These are phyloP conservation scores for Corythoichthys haematopterus DNA, from an alignment of 2,113 vertebrate genomes.

Conservation along the genomic window DNA sequence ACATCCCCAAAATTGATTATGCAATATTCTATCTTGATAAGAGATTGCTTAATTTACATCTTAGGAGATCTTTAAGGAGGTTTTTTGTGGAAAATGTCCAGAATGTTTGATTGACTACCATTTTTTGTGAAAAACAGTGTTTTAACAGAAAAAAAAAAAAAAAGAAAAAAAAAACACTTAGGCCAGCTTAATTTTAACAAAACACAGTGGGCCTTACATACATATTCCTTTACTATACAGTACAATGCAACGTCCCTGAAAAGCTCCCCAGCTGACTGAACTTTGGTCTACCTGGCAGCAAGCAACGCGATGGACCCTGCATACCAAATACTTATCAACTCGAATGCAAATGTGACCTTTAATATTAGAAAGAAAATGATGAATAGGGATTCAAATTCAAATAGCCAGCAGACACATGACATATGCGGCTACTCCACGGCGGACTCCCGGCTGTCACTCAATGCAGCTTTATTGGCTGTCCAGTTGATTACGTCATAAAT, in stretches of 20 bases:
- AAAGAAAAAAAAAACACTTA: no score
- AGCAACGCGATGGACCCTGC: slow-evolving; percentile 24
- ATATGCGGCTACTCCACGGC: slow-evolving; percentile 43
- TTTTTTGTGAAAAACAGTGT: no score
- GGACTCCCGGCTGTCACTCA: slow-evolving; percentile 30
- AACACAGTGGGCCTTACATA: slow-evolving; percentile 1
- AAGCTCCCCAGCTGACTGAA: slow-evolving; percentile 8
- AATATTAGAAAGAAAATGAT: slow-evolving; percentile 68
- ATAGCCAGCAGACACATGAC: slow-evolving; percentile 55
- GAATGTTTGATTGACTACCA: no score
- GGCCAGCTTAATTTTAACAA: not conserved
- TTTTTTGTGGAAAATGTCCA: not conserved
- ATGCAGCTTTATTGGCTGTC: not conserved
- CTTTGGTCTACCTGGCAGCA: slow-evolving; percentile 33
- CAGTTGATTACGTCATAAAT: not conserved
- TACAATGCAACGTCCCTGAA: not conserved
- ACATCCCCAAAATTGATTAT: not conserved
- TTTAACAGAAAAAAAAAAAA: no score
- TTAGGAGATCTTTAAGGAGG: not conserved
- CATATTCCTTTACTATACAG: slow-evolving; percentile 15
- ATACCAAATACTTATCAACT: slow-evolving; percentile 67
- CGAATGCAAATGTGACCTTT: slow-evolving; percentile 76
- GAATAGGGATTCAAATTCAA: slow-evolving; percentile 65
- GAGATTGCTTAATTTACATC: not conserved
- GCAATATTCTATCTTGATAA: not conserved